Base-by-base conservation (phyloP, 2,113 vertebrate genomes). In the Halcyon malimbica region DNA sequence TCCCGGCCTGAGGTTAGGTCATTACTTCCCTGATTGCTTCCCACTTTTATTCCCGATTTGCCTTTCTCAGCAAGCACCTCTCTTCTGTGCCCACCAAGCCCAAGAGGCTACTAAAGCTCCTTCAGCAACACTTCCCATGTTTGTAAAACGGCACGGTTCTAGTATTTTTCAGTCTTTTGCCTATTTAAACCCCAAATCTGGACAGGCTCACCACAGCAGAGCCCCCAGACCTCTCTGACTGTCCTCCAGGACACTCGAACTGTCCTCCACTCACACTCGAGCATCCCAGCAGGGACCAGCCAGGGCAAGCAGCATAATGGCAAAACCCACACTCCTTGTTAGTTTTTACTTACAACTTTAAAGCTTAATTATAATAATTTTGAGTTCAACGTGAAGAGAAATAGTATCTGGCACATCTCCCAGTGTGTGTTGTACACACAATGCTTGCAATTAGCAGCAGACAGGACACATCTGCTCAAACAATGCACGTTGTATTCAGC, bases 281-380 rank as follows among this genome's bases (percentile, higher is more conserved):
- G 60, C 56, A 50, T 16, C 33, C 69, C 3, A 2, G 39, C 1
- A 1, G 33, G 19, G 21, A 68, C 62, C 5, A 1, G 53, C 8
- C 18, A 0, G 0, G 19, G 48, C 74, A 76, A 73, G 74, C 24
- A 46, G 37, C 51, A 17, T 26, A 67, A 85, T 4, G 2, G n/a
- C 67, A 85, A 91, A 24, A 69, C 6, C 37, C 3, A 1, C 3
- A 3, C 15, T 68, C 50, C 67, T 70, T 75, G 20, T 71, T 82
- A 82, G 73, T 11, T 95, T 92, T 84, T 41, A 84, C 92, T 93
- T 91, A 69, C 35, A 87, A 87, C 95, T 93, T 95, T 60, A 79
- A 94, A 95, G 39, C 83, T 93, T 96, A 96, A 97, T 96, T 95
- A 92, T 78, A 94, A 93, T 62, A 65, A 91, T 96, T 87, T 87